Base-by-base conservation (phyloP, 2,888 invertebrate genomes). In the Calliscelio sp. region DNA sequence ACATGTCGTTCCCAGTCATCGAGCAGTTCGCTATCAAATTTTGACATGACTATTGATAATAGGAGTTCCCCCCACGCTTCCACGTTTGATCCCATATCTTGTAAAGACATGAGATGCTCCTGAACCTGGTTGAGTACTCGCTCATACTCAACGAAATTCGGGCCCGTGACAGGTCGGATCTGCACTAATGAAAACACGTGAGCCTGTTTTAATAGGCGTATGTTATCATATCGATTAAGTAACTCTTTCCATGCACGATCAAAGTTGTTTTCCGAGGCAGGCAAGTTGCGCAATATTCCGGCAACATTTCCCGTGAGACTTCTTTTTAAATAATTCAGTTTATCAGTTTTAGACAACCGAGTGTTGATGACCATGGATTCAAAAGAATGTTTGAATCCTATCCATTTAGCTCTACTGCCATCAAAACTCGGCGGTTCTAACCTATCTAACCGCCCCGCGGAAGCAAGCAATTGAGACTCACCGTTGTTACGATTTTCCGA, bases 41-140 rank as follows among this genome's bases (percentile, higher is more conserved):
- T 46, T 46, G 46, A 46, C 32, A 53, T 22, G 1, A 68, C 20
- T 10, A 28, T 32, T 2, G 25, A 14, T 18, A 68, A 68, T 53
- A 68, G 35, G 11, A 53, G 35, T 51, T 68, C 49, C 0, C 53
- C 20, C 68, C 68, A 68, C 6, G 10, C 32, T 8, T 28, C 53
- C 3, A 53, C 38, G 8, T 68, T 32, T 2, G 25, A 11, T 16
- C 51, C 51, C 32, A 68, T 11, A 20, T 32, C 68, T 18, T 53
- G 32, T 2, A 68, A 14, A 2, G 53, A 68, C 68, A 68, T 68
- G 8, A 66, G n/a, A 7, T 66, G 66, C 20, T 66, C 51, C 46
- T 46, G 46, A 8, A 16, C 18, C 14, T 46, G 46, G 18, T 46
- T 46, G 46, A 46, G 46, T 41, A 41, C 4, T n/a, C 41, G 41